A percentile compares a stretch with the other conserved stretches of the same genome.
Conservation (phyloP, 2,888 invertebrate species). For the Nemurella pictetii region DNA sequence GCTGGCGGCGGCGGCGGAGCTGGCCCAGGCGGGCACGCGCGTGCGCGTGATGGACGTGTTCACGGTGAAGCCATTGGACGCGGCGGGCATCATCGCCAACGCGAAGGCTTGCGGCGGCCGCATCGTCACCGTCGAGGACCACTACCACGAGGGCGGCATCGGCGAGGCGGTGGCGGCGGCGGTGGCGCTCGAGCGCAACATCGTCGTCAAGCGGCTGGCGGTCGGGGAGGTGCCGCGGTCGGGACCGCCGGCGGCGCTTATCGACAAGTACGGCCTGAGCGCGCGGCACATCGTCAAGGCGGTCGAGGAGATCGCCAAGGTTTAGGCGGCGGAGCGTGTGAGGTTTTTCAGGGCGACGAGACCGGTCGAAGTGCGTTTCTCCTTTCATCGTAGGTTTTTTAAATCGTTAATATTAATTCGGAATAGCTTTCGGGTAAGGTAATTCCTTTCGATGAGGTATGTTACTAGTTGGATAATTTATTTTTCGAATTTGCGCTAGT, state of each 20-base stretch:
- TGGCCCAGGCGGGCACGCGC: slow-evolving; percentile 70
- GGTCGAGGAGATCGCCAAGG: slow-evolving; percentile 64
- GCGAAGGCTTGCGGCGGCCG: slow-evolving; percentile 79
- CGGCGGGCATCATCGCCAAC: slow-evolving; percentile 70
- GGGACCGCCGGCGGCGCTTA: slow-evolving; percentile 82
- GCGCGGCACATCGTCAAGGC: slow-evolving; percentile 77
- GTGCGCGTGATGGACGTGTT: slow-evolving; percentile 92
- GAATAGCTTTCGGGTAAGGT: too few relatives aligned
- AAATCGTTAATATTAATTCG: too few relatives aligned
- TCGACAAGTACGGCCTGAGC: slow-evolving; percentile 89
- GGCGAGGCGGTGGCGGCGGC: slow-evolving; percentile 93
- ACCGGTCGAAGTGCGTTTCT: neutral
- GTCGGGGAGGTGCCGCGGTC: slow-evolving; percentile 88
- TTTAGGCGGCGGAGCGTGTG: too few relatives aligned
- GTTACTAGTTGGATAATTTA: too few relatives aligned
- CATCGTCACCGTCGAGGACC: slow-evolving; percentile 94
- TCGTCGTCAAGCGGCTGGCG: slow-evolving; percentile 76
- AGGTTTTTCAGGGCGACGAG: neutral
- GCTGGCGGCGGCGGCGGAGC: slow-evolving; percentile 75
- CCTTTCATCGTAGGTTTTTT: too few relatives aligned
- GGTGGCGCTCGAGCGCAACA: slow-evolving; percentile 69
- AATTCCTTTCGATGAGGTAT: too few relatives aligned
- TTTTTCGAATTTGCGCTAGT: too few relatives aligned
- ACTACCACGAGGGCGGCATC: slow-evolving; percentile 93
- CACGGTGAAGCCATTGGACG: slow-evolving; percentile 94